phyloP scores from a whole-genome alignment of 2,888 invertebrate genomes.

The Anaspis maculata region DNA sequence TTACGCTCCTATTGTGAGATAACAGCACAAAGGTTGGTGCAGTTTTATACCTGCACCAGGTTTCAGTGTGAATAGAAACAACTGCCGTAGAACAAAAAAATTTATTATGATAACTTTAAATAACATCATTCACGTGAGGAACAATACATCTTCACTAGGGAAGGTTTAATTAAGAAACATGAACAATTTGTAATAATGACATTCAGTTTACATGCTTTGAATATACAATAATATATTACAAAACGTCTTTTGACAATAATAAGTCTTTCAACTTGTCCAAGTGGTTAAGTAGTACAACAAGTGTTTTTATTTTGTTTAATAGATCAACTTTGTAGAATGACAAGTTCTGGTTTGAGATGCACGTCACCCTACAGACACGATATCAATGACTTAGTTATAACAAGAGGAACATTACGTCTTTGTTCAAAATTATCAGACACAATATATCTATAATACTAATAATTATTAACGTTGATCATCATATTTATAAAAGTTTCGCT shows the following conservation, averaged over 20 bases:
- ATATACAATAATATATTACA: constrained; percentile 42
- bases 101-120: constrained; percentile 41
- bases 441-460: constrained; percentile 27
- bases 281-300: constrained; percentile 37
- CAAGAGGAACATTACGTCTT: constrained; percentile 43
- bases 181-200: constrained; percentile 41
- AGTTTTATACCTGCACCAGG: not conserved
- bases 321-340: constrained; percentile 22
- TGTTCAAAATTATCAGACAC: constrained; percentile 34
- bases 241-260: constrained; percentile 39
- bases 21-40: too few relatives aligned
- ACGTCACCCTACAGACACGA: constrained; percentile 22
- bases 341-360: too few relatives aligned
- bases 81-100: constrained; percentile 41
- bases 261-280: constrained; percentile 40
- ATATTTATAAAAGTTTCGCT: constrained; percentile 17
- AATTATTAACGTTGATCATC: constrained; percentile 18
- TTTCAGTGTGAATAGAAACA: constrained; percentile 20
- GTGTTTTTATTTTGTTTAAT: too few relatives aligned
- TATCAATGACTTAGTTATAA: constrained; percentile 41
- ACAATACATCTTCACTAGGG: constrained; percentile 41
- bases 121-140: constrained; percentile 41
- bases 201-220: constrained; percentile 40
- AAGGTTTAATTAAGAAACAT: constrained; percentile 39
- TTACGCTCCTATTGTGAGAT: too few relatives aligned